These are phyloP conservation scores for Leptobrachium leishanense DNA, from an alignment of 2,113 vertebrate species.

Conservation along the genomic window DNA sequence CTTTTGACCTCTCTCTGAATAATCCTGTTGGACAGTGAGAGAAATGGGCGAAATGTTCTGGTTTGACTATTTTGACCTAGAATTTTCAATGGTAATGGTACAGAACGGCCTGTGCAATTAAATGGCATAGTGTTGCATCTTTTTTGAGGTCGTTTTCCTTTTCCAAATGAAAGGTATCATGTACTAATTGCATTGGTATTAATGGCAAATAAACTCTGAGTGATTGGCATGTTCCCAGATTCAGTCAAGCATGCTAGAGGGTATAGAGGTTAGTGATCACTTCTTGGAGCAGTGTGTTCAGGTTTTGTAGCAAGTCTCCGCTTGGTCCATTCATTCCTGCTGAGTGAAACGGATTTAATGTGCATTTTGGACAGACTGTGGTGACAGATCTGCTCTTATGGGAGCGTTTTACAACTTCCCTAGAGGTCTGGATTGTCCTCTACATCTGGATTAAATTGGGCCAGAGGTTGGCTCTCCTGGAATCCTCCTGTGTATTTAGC, in stretches of 20 bases:
- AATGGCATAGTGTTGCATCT: too few species aligned
- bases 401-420: conserved; percentile 66
- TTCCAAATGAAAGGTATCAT: too few species aligned
- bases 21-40: too few species aligned
- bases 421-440: conserved; percentile 60
- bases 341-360: conserved; percentile 15
- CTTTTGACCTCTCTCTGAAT: too few species aligned
- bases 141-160: too few species aligned
- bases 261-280: not conserved
- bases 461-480: conserved; percentile 64
- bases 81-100: too few species aligned
- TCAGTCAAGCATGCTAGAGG: not conserved
- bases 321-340: not conserved
- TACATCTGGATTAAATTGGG: conserved; percentile 75
- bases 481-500: conserved; percentile 59
- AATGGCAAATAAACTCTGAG: too few species aligned
- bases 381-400: conserved; percentile 58
- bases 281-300: not conserved
- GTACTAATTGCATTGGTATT: too few species aligned
- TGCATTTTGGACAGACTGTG: conserved; percentile 53
- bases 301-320: not conserved
- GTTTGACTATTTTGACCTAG: too few species aligned
- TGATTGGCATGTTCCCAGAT: not conserved
- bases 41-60: too few species aligned
- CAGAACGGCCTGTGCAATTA: too few species aligned